A percentile compares a stretch with the other conserved stretches of the same genome.
Evolutionary conservation across 2,888 invertebrate genomes (phyloP).

Genomic region (Globia sparganii): DNA sequence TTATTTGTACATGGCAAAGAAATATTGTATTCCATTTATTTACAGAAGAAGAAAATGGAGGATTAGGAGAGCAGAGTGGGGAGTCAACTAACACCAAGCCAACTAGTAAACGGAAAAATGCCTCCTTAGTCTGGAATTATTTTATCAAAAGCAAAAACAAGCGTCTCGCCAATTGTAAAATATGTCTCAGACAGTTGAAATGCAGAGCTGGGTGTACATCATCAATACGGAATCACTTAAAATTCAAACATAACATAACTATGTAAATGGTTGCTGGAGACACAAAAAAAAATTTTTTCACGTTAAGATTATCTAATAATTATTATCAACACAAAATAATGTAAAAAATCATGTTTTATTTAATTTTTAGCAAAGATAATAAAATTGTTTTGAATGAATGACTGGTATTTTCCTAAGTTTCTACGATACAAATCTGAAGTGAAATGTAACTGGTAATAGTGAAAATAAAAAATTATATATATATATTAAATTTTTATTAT

Average conservation of each 20-base stretch:
- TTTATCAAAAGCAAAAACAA: slow-evolving; percentile 35
- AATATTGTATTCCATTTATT: neutral
- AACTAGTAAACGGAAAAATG: slow-evolving; percentile 11
- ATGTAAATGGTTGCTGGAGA: neutral
- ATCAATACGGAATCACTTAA: slow-evolving; percentile 32
- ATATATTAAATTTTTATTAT: too few species aligned
- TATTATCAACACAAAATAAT: too few species aligned
- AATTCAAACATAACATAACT: slow-evolving; percentile 5
- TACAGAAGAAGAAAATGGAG: neutral
- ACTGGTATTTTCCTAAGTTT: too few species aligned
- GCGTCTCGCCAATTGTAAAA: neutral
- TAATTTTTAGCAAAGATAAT: too few species aligned
- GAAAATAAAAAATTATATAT: too few species aligned
- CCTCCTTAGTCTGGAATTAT: slow-evolving; percentile 36
- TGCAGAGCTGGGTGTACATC: slow-evolving; percentile 28
- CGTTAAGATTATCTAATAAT: too few species aligned
- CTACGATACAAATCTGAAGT: too few species aligned
- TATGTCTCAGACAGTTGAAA: slow-evolving; percentile 15
- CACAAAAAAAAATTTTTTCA: too few species aligned
- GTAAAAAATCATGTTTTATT: too few species aligned
- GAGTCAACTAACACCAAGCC: neutral
- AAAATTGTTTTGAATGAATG: too few species aligned
- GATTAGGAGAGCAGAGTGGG: neutral
- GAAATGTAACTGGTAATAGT: too few species aligned
- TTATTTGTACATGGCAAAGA: neutral